phyloP scores from a whole-genome alignment of 2,113 vertebrate genomes.

The Cnemophilus loriae region DNA sequence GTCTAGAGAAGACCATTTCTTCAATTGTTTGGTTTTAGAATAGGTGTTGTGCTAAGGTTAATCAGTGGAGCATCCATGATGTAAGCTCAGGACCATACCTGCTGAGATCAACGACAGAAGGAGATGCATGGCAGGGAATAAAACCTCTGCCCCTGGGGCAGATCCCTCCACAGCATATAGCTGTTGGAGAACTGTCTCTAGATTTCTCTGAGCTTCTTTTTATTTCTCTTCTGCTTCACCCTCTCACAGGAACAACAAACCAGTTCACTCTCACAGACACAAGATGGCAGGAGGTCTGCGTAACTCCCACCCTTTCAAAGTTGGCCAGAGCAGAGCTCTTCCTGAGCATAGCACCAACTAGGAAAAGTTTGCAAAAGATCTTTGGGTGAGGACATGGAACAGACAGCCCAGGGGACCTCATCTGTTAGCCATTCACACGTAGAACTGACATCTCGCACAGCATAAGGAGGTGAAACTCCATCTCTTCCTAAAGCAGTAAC shows the following conservation, averaged over 20 bases:
- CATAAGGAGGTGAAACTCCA: slow-evolving; percentile 15
- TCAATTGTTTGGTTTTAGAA: background rate
- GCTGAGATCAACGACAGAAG: background rate
- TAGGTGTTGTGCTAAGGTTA: background rate
- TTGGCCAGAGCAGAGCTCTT: background rate
- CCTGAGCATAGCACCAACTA: background rate
- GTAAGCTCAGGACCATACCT: background rate
- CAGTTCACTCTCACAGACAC: background rate
- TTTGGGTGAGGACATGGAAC: background rate
- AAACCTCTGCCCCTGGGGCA: background rate
- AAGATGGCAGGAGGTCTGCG: background rate
- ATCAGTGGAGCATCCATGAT: background rate
- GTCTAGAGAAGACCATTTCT: background rate
- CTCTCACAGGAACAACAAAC: background rate
- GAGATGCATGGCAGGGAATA: background rate
- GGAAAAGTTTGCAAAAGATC: background rate
- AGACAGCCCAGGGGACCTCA: background rate
- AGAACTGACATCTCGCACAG: background rate
- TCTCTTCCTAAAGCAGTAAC: slow-evolving; percentile 8
- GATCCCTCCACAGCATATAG: background rate
- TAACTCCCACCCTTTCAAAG: background rate
- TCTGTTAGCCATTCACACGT: background rate
- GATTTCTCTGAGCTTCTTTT: background rate
- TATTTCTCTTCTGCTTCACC: background rate
- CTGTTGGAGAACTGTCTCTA: background rate